Evolutionary conservation across 2,888 invertebrate species (phyloP), one percentile per base, ranked within the genome.

Genomic region (Acanthoscelides obtectus): DNA sequence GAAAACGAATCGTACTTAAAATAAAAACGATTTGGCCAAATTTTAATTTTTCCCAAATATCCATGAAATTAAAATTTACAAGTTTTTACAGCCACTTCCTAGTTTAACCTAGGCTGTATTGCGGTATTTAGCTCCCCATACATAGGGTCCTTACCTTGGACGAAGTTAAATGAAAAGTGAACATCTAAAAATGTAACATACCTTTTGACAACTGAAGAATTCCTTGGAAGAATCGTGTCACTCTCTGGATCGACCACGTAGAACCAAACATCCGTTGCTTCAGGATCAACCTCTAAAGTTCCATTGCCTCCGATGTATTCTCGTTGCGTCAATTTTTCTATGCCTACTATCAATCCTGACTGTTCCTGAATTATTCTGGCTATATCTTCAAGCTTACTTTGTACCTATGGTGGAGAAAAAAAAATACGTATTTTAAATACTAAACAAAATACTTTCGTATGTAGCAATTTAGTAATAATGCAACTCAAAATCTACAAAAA

Each of bases 231-330:
- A 76, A 96, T 93, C 69, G 86, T 87, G 75, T 94, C 95, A 0
- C 90, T 92, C 70, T 87, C 88, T 0, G 96, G 95, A 85, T 96
- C 94, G 1, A 96, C 87, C 0, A 93, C 89, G 80, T 96, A 96
- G 83, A 97, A 90, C 94, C 95, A 96, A 5, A 96, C 90, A 79
- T 96, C 96, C 0, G 95, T 94, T 6, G 93, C 94, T 5, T 88
- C 88, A 0, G 89, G 86, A 82, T 94, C 93, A 63, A 85, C 86
- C 77, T 92, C 92, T 21, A 95, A 84, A 0, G 94, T 93, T 3
- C 93, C 92, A 82, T 95, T 95, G 69, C 89, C 90, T 17, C 91
- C 91, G 12, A 93, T 83, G 77, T 88, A 91, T 81, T 94, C 92
- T 70, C 93, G 89, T 0, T 92, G 89, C n/a, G 93, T 91, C n/a